Evolutionary conservation across 2,888 invertebrate genomes (phyloP), one percentile per base, ranked within the genome.

Genomic region (Apoda limacodes): DNA sequence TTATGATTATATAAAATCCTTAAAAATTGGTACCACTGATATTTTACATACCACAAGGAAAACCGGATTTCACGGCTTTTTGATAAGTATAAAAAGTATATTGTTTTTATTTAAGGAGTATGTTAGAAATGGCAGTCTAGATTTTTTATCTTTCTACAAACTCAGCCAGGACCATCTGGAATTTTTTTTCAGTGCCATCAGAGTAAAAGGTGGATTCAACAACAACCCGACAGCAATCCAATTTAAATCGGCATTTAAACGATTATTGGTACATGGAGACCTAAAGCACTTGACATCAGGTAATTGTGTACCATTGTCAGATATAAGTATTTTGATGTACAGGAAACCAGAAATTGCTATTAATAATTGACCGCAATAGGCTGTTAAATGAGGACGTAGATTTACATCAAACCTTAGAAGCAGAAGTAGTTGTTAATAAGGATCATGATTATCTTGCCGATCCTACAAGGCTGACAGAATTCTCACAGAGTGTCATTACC

Each of bases 221-320:
- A 26, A 31, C n/a, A 31, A 31, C 20, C 30, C 10, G 5, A 40
- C 35, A 29, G 40, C 40, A 1, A 30, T 40, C 1, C 41, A 42
- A 19, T 43, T 46, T 23, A 21, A 27, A 5, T 39, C 42, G 4
- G 37, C 40, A 2, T 42, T 23, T 14, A 43, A 43, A 29, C 40
- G 35, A 32, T 9, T 39, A 6, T 22, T 45, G 9, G 22, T 34
- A 3, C 38, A 42, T 25, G 26, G 23, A 12, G 35, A 38, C 29
- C 14, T 39, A 5, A 23, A 17, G 14, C 22, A 9, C 19, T 34
- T 14, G 14, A 19, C 17, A 12, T 35, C 22, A 20, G 34, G 27
- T 19, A 36, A 40, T 29, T 38, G 40, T 25, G 26, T 36, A 9
- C 33, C 38, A 6, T 28, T 39, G 20, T 36, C 36, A 32, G 34